Conservation (phyloP, 2,797 vertebrate genomes). For the Sebastolobus alascanus region DNA sequence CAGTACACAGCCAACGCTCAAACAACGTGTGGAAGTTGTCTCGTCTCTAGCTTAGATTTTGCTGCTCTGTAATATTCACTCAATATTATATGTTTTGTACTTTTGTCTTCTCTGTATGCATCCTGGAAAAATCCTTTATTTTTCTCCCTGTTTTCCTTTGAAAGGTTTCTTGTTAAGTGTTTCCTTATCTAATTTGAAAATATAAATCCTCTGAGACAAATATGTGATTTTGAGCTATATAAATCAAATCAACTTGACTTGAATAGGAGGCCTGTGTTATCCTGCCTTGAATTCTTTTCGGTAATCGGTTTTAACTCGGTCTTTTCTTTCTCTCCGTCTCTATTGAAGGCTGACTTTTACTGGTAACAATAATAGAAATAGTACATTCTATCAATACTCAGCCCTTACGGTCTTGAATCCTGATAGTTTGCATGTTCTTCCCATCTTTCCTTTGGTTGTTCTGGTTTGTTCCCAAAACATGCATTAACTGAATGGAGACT, state of each 20-base stretch:
- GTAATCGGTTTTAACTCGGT: background rate
- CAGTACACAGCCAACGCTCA: background rate
- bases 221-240: background rate
- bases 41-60: background rate
- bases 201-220: background rate
- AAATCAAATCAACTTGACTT: background rate
- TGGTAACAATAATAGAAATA: background rate
- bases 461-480: constrained; percentile 4
- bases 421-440: background rate
- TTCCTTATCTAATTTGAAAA: no score
- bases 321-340: background rate
- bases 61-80: background rate
- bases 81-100: background rate
- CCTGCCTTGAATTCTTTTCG: background rate
- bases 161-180: background rate
- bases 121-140: background rate
- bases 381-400: background rate
- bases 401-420: background rate
- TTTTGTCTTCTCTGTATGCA: background rate
- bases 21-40: background rate
- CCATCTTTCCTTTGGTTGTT: background rate
- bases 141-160: background rate
- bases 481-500: background rate
- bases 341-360: background rate
- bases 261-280: background rate